A percentile compares a stretch with the other conserved stretches of the same genome.
These are phyloP conservation scores for Centrocercus urophasianus DNA, from an alignment of 2,113 vertebrate species.

Conservation along the genomic window DNA sequence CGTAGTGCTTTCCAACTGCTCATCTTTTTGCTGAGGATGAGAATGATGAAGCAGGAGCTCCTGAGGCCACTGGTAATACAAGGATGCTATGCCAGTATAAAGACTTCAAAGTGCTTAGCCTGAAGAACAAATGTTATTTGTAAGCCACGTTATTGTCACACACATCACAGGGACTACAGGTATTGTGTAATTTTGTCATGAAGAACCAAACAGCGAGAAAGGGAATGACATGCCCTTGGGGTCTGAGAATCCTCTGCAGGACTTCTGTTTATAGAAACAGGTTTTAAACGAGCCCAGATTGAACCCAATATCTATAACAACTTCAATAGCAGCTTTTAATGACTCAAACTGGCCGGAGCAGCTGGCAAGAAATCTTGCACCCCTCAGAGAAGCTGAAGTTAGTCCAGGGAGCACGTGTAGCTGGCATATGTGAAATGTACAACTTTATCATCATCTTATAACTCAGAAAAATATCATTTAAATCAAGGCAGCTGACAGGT, in stretches of 20 bases:
- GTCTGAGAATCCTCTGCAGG: neutral
- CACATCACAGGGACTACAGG: neutral
- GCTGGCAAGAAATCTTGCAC: constrained; percentile 18
- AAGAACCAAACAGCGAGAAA: neutral
- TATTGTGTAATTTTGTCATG: neutral
- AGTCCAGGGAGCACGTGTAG: neutral
- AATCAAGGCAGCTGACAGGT: neutral
- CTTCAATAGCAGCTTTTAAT: constrained; percentile 27
- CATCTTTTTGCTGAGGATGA: neutral
- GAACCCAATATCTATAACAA: neutral
- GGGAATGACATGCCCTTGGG: neutral
- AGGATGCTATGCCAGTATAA: neutral
- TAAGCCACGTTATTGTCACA: neutral
- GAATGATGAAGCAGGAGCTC: neutral
- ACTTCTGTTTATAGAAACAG: neutral
- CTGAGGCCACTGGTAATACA: neutral
- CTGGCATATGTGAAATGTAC: rapidly evolving
- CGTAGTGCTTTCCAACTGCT: neutral
- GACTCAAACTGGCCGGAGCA: constrained; percentile 18
- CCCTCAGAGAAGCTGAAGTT: neutral
- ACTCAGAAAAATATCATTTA: neutral
- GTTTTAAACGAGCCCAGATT: constrained; percentile 27
- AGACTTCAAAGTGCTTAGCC: neutral
- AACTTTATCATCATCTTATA: neutral
- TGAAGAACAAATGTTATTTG: neutral